Percentiles rank a stretch among this genome's conserved stretches.
Evolutionary conservation across 2,797 vertebrate species (phyloP).

Genomic region (Tangara arthus): DNA sequence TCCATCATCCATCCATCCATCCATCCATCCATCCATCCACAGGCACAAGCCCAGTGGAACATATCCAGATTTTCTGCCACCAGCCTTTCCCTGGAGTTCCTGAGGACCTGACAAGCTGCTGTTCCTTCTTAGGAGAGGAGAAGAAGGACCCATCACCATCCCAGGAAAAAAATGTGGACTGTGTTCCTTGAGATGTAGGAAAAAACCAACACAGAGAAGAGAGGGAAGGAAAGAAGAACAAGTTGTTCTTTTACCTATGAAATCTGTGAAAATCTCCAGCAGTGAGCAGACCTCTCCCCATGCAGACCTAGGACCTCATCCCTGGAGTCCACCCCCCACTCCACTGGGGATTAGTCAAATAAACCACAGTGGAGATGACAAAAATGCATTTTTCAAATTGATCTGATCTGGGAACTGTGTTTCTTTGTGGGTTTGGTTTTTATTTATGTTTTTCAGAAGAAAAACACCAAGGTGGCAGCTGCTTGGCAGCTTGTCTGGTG

Average conservation of each 20-base stretch:
- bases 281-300: neutral
- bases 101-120: neutral
- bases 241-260: neutral
- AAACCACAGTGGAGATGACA: neutral
- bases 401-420: neutral
- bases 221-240: neutral
- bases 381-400: neutral
- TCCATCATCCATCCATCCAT: too few species aligned
- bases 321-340: neutral
- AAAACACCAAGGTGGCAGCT: neutral
- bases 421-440: neutral
- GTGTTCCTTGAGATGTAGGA: neutral
- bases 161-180: neutral
- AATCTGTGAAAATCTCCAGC: neutral
- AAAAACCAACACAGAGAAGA: neutral
- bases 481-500: neutral
- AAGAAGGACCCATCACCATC: neutral
- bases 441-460: neutral
- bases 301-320: neutral
- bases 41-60: neutral
- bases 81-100: neutral
- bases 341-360: neutral
- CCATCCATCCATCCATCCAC: too few species aligned
- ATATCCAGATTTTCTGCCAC: neutral
- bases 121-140: neutral